These are phyloP conservation scores for Alouatta palliata DNA, from an alignment of 2,113 vertebrate species.

Conservation along the genomic window DNA sequence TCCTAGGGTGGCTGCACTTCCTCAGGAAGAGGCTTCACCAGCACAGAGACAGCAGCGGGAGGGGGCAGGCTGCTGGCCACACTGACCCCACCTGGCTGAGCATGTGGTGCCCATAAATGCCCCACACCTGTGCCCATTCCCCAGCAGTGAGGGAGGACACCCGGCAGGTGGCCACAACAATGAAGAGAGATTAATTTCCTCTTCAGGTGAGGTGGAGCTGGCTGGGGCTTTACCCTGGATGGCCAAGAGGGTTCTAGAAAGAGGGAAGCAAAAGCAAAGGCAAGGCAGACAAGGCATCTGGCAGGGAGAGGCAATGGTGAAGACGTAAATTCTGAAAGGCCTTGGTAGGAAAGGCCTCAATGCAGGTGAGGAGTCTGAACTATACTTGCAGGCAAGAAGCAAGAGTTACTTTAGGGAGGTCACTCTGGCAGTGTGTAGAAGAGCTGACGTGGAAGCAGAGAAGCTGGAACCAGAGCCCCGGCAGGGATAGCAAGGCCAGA, in stretches of 20 bases:
- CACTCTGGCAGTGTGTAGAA: not conserved
- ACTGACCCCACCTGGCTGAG: not conserved
- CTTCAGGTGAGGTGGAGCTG: not conserved
- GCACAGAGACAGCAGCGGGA: not conserved
- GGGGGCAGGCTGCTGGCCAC: not conserved
- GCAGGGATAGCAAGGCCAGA: not conserved
- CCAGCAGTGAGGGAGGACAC: not conserved
- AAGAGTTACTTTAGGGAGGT: not conserved
- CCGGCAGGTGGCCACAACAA: not conserved
- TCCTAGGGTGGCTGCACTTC: not conserved
- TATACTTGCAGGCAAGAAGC: not conserved
- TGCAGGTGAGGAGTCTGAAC: not conserved
- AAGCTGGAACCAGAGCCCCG: not conserved
- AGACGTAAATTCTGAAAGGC: not conserved
- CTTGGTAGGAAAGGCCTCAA: not conserved
- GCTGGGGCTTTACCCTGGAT: not conserved
- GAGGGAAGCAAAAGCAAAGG: not conserved
- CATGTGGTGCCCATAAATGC: not conserved
- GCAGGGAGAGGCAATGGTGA: not conserved
- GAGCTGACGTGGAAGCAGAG: not conserved
- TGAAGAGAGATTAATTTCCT: not conserved
- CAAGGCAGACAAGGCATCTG: not conserved
- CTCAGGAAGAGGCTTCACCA: not conserved
- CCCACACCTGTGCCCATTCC: not conserved
- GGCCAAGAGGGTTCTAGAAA: constrained; percentile 22